A percentile compares a stretch with the other conserved stretches of the same genome.
Evolutionary conservation across 2,888 invertebrate species (phyloP).

Genomic region (Caenorhabditis afra): DNA sequence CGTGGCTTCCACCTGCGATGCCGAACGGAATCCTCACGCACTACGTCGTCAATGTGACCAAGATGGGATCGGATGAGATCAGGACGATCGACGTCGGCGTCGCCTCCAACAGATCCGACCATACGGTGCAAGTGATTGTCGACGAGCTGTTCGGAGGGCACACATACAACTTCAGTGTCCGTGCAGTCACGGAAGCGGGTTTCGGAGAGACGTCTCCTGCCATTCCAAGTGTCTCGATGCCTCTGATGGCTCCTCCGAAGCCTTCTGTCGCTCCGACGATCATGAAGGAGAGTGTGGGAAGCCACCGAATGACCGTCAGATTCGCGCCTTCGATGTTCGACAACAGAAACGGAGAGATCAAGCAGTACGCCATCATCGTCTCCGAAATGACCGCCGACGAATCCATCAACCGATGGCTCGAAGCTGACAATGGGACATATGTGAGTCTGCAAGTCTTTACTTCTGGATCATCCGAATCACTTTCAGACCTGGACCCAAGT

Average conservation of each 20-base stretch:
- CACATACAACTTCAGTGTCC: constrained; percentile 63
- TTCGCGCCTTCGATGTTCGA: constrained; percentile 66
- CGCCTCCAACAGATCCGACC: constrained; percentile 58
- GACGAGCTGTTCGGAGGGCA: constrained; percentile 76
- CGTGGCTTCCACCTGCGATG: constrained; percentile 74
- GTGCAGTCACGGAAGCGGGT: constrained; percentile 78
- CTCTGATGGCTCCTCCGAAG: constrained; percentile 75
- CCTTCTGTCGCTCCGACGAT: constrained; percentile 63
- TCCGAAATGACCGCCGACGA: constrained; percentile 73
- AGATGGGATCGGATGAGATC: constrained; percentile 56
- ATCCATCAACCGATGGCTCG: constrained; percentile 63
- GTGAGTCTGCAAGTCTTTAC: too few relatives aligned
- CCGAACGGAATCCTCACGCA: constrained; percentile 78
- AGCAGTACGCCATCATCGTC: constrained; percentile 76
- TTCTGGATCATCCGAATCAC: not conserved
- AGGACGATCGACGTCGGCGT: constrained; percentile 73
- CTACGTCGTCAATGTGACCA: constrained; percentile 69
- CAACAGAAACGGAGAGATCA: constrained; percentile 67
- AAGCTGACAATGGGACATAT: constrained; percentile 64
- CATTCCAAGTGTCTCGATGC: constrained; percentile 70
- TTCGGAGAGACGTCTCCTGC: constrained; percentile 68
- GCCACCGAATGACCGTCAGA: constrained; percentile 53
- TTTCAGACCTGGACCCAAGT: constrained; percentile 76
- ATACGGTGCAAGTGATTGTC: constrained; percentile 70
- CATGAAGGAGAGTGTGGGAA: constrained; percentile 61